Evolutionary conservation across 2,888 invertebrate species (phyloP), one percentile per base, ranked within the genome.

Genomic region (Magallana nippona): DNA sequence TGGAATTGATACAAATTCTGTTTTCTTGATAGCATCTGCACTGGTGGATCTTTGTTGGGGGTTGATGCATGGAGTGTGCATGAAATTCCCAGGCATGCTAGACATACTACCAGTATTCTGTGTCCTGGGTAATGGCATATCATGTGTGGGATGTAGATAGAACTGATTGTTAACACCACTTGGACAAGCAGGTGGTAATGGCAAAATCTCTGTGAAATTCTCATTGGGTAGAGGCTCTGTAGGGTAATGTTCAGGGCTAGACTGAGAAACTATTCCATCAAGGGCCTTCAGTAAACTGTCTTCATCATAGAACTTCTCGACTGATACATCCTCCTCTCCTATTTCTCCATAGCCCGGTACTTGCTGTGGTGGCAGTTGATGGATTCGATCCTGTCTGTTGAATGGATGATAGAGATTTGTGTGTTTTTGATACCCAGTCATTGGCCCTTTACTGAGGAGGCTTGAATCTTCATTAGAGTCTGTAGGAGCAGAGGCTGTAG

Each of bases 21-120:
- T 71, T 8, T 71, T 22, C 2, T 71, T 71, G 1, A 71, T 27
- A 71, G 71, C 32, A 32, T 71, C 71, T 71, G 71, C 71, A 71
- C 71, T 71, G 15, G 71, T 71, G 19, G 71, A 71, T 15, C 71
- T 71, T 15, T 71, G 71, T 32, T 71, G 71, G 32, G 71, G 71
- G 13, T 27, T 22, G 13, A 32, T 22, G 15, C 71, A 71, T 15
- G 71, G 71, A 22, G 32, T 11, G 2, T 5, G 32, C 22, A 22
- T 22, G 22, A 71, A 15, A 15, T 71, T 32, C 17, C 11, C 32
- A 71, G 71, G 27, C 32, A 15, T 13, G 15, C 15, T 19, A 32
- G 71, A 71, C 44, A 44, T 44, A 44, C 8, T 8, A 2, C 32
- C 32, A 32, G 32, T 32, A 44, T 44, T 44, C 44, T 44, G 44